Conservation (phyloP, 2,797 vertebrate genomes). For the Eupleurogrammus muticus region DNA sequence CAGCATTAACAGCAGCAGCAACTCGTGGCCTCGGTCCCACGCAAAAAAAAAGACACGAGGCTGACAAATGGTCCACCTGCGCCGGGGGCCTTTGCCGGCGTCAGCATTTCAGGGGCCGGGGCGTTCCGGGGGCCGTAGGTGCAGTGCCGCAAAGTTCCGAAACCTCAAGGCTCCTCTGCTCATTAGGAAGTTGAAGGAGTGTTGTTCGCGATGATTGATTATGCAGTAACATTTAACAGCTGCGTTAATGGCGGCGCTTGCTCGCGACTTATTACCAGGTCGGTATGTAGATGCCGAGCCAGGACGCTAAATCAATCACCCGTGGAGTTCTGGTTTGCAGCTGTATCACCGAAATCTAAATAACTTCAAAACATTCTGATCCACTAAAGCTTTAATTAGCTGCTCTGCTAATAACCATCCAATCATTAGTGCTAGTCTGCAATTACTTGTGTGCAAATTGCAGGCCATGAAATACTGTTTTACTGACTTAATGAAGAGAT, state of each 20-base stretch:
- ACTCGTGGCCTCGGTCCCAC: constrained; percentile 42
- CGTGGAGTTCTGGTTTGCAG: neutral
- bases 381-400: constrained; percentile 62
- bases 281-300: constrained; percentile 42
- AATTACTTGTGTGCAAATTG: constrained; percentile 70
- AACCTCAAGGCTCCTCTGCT: constrained; percentile 21
- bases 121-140: constrained; percentile 24
- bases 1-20: constrained; percentile 18
- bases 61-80: constrained; percentile 69
- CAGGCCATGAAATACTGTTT: constrained; percentile 62
- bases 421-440: constrained; percentile 55
- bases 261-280: constrained; percentile 53
- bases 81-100: constrained; percentile 55
- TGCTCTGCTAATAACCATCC: constrained; percentile 58
- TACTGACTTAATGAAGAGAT: constrained; percentile 66
- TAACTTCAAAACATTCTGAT: constrained; percentile 42
- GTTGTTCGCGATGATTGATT: constrained; percentile 59
- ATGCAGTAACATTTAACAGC: constrained; percentile 63
- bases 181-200: constrained; percentile 49
- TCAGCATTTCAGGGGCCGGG: constrained; percentile 55
- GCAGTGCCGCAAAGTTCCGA: constrained; percentile 36
- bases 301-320: constrained; percentile 50
- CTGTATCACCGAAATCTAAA: constrained; percentile 25
- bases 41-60: constrained; percentile 43
- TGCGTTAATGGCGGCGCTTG: constrained; percentile 50